These are phyloP conservation scores for Polietes domitor DNA, from an alignment of 2,888 invertebrate species.

Conservation along the genomic window DNA sequence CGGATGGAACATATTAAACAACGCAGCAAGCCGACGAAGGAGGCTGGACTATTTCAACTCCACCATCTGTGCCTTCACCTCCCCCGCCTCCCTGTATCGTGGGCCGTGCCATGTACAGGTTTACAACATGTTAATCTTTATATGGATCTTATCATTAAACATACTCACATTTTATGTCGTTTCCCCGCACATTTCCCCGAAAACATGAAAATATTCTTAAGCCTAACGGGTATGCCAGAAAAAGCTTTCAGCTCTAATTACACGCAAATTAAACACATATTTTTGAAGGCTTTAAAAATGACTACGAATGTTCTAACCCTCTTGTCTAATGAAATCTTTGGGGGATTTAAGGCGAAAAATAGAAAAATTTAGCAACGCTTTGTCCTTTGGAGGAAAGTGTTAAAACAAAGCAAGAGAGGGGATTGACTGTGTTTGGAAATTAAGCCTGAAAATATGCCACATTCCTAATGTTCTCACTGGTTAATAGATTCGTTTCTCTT, in stretches of 20 bases:
- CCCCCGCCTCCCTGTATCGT: background rate
- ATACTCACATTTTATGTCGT: background rate
- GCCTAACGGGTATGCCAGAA: constrained; percentile 54
- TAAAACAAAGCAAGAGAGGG: background rate
- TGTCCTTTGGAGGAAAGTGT: background rate
- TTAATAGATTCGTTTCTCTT: too few relatives aligned
- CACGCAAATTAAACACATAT: constrained; percentile 68
- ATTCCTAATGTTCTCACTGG: too few relatives aligned
- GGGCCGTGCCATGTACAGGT: background rate
- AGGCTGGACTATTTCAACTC: background rate
- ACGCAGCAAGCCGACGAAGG: background rate
- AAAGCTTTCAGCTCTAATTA: constrained; percentile 70
- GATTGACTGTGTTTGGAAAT: background rate
- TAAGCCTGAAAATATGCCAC: background rate
- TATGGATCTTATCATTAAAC: constrained; percentile 32
- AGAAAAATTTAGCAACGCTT: background rate
- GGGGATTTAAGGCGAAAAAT: constrained; percentile 39
- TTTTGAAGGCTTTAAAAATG: constrained; percentile 20
- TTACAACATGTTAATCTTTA: constrained; percentile 53
- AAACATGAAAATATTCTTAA: constrained; percentile 67
- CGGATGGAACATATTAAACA: constrained; percentile 52
- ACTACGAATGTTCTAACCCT: background rate
- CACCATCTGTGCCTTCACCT: background rate
- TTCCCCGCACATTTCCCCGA: background rate
- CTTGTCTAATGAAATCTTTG: constrained; percentile 49